Conservation (phyloP, 92 coral and sea anemone species). For the Pocillopora grandis region DNA sequence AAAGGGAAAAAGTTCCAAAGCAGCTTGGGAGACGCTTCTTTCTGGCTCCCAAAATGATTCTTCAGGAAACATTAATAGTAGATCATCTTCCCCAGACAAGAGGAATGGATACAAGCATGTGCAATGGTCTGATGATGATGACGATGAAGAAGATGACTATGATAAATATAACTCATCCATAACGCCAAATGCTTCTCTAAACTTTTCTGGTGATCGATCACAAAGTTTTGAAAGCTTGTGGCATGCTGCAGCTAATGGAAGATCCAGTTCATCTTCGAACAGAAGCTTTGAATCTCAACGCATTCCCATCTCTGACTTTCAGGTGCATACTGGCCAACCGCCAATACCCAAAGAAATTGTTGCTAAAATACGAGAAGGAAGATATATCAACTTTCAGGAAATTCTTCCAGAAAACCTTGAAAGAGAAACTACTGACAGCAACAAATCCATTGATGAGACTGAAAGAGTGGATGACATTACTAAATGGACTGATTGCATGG, state of each 20-base stretch:
- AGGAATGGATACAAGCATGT: conserved; percentile 18
- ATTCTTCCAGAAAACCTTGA: conserved; percentile 73
- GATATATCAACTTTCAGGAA: conserved; percentile 89
- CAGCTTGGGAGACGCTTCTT: conserved; percentile 85
- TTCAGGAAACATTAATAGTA: neutral
- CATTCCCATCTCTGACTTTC: conserved; percentile 50
- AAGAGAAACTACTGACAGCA: conserved; percentile 38
- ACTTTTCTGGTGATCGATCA: conserved; percentile 69
- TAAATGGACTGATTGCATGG: conserved; percentile 97
- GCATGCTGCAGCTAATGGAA: conserved; percentile 57
- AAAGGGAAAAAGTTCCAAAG: conserved; percentile 61
- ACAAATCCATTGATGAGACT: conserved; percentile 62
- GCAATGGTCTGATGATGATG: conserved; percentile 41
- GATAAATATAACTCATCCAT: conserved; percentile 58
- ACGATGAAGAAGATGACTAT: conserved; percentile 52
- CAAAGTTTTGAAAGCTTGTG: conserved; percentile 62
- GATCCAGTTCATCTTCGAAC: conserved; percentile 21
- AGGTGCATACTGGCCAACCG: conserved; percentile 65
- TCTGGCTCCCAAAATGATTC: conserved; percentile 38
- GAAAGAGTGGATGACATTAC: conserved; percentile 84
- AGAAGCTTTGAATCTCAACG: conserved; percentile 21
- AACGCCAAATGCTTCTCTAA: conserved; percentile 61
- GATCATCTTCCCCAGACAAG: neutral
- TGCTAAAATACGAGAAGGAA: conserved; percentile 75
- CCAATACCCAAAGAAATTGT: conserved; percentile 71